These are phyloP conservation scores for Xiphorhynchus erythropygius DNA, from an alignment of 2,797 vertebrate genomes.

Conservation along the genomic window DNA sequence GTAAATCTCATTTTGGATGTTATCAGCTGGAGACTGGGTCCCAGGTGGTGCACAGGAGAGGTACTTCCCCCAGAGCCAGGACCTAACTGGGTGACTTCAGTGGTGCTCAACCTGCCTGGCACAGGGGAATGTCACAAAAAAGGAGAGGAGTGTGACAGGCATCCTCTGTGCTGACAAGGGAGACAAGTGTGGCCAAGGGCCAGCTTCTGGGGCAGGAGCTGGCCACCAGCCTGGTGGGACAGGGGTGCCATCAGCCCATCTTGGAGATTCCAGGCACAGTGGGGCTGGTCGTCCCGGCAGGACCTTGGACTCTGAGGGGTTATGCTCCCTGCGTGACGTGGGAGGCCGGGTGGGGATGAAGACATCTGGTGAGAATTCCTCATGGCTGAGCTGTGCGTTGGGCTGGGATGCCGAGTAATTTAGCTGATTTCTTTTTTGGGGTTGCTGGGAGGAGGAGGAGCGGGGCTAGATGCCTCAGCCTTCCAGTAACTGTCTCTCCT, in stretches of 20 bases:
- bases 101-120: not conserved
- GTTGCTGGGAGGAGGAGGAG: conserved; percentile 11
- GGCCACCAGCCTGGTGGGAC: too few species aligned
- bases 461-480: conserved; percentile 25
- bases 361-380: conserved; percentile 77
- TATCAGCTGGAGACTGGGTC: not conserved
- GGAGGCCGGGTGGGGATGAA: conserved; percentile 62
- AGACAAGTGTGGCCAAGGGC: rapidly evolving
- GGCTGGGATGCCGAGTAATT: conserved; percentile 71
- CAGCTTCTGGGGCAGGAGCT: not conserved
- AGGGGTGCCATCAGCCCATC: not conserved
- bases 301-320: conserved; percentile 13
- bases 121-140: rapidly evolving
- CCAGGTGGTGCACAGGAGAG: not conserved
- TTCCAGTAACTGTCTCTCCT: conserved; percentile 61
- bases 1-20: not conserved
- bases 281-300: rapidly evolving
- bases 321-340: conserved; percentile 57
- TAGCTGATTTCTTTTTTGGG: conserved; percentile 70
- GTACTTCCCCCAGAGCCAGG: not conserved
- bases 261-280: rapidly evolving
- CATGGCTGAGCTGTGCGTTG: conserved; percentile 74
- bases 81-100: not conserved
- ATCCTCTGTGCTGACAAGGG: rapidly evolving
- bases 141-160: not conserved